Percentiles rank a stretch among this genome's conserved stretches.
phyloP scores from a whole-genome alignment of 2,113 vertebrate genomes.

The Empidonax alnorum region DNA sequence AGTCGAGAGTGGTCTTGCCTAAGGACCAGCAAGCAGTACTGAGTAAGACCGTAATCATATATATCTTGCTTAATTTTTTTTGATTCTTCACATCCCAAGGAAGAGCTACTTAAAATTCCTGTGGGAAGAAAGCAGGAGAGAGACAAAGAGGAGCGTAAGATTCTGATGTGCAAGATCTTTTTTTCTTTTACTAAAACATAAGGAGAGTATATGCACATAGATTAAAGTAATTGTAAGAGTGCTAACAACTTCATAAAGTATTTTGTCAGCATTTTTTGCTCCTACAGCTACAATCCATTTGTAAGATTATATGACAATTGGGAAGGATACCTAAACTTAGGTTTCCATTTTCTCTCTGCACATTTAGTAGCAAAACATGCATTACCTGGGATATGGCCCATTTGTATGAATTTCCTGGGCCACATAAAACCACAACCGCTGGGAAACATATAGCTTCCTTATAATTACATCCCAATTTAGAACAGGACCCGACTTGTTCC shows the following conservation, averaged over 20 bases:
- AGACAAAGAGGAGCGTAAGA: not conserved
- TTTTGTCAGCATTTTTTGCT: not conserved
- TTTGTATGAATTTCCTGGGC: constrained; percentile 20
- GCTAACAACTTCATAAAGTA: constrained; percentile 5
- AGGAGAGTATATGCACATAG: not conserved
- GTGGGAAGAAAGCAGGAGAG: constrained; percentile 27
- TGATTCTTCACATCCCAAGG: constrained; percentile 68
- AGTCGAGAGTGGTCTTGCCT: constrained; percentile 73
- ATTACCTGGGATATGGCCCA: not conserved
- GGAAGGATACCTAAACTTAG: not conserved
- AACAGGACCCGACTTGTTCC: constrained; percentile 48
- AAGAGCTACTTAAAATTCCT: constrained; percentile 74
- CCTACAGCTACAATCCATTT: not conserved
- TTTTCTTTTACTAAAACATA: not conserved
- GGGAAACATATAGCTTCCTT: constrained; percentile 23
- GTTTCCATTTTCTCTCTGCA: not conserved
- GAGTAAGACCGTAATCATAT: constrained; percentile 76
- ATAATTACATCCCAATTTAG: constrained; percentile 59
- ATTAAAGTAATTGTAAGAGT: not conserved
- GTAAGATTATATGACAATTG: not conserved
- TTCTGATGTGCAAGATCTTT: not conserved
- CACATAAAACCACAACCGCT: constrained; percentile 37
- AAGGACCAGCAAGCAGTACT: constrained; percentile 78
- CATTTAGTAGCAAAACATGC: not conserved
- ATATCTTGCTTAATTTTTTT: constrained; percentile 79